Conservation (phyloP, 1,140 invertebrate species). For the Sarcophaga bullata region DNA sequence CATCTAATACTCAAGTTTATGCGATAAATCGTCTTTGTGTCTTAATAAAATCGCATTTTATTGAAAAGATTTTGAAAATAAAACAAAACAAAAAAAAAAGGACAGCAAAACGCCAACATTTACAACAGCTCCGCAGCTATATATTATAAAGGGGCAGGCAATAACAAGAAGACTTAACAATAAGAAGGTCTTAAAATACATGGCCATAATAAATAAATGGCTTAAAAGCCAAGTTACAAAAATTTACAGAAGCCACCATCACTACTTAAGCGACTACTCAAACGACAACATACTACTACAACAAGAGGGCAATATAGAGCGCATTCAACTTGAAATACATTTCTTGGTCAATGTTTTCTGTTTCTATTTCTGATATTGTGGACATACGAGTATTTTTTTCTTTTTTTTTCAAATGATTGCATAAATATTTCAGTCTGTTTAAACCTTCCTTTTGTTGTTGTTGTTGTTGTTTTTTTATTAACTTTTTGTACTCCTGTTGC, state of each 20-base stretch:
- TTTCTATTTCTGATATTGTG: neutral
- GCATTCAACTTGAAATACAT: neutral
- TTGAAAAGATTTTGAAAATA: neutral
- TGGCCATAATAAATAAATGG: slow-evolving; percentile 24
- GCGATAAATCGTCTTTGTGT: slow-evolving; percentile 23
- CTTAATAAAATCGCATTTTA: slow-evolving; percentile 12
- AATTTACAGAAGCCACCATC: neutral
- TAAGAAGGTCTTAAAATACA: slow-evolving; percentile 12
- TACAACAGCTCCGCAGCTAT: too few species aligned
- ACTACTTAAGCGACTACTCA: too few species aligned
- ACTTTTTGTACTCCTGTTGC: too few species aligned
- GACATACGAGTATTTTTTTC: neutral
- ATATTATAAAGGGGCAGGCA: too few species aligned
- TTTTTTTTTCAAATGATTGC: neutral
- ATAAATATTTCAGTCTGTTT: neutral
- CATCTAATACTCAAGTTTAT: slow-evolving; percentile 12
- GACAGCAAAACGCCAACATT: too few species aligned
- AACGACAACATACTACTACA: too few species aligned
- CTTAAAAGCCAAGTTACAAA: neutral
- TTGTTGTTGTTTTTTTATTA: too few species aligned
- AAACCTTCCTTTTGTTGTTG: too few species aligned
- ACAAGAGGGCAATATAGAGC: too few species aligned
- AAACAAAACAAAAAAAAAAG: neutral
- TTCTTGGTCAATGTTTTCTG: neutral
- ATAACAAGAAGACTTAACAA: neutral